Conservation (phyloP, 2,888 invertebrate species). For the Alviniconcha strummeri region DNA sequence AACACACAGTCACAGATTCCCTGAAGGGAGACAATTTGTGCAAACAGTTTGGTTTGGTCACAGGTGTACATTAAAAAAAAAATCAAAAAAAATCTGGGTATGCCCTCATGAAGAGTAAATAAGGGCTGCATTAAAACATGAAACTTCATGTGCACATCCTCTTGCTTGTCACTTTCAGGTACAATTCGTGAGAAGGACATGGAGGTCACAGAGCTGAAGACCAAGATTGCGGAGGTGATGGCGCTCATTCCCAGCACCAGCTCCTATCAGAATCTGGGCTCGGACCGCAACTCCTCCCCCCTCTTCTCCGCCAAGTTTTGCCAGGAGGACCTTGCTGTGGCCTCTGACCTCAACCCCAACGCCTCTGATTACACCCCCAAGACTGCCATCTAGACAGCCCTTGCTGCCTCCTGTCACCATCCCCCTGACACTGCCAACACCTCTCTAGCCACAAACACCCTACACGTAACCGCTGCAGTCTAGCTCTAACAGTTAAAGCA, state of each 20-base stretch:
- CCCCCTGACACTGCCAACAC: too few species aligned
- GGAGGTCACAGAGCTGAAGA: slow-evolving; percentile 92
- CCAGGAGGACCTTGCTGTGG: slow-evolving; percentile 56
- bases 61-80: neutral
- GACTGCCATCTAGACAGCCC: slow-evolving; percentile 43
- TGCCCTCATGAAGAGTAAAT: too few species aligned
- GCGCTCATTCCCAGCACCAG: slow-evolving; percentile 86
- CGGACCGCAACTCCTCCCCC: slow-evolving; percentile 57
- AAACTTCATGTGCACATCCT: too few species aligned
- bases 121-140: too few species aligned
- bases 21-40: too few species aligned
- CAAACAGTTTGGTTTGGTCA: too few species aligned
- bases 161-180: slow-evolving; percentile 77
- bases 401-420: neutral
- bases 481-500: too few species aligned
- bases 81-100: too few species aligned
- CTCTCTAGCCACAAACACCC: too few species aligned
- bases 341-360: slow-evolving; percentile 87
- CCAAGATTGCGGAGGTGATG: slow-evolving; percentile 92
- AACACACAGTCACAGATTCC: too few species aligned
- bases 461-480: too few species aligned
- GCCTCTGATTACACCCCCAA: slow-evolving; percentile 94
- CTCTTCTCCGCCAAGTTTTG: slow-evolving; percentile 57
- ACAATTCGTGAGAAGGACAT: slow-evolving; percentile 89
- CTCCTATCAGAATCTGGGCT: slow-evolving; percentile 47